Base-by-base conservation (phyloP, 2,888 invertebrate genomes). In the Formica aserva region DNA sequence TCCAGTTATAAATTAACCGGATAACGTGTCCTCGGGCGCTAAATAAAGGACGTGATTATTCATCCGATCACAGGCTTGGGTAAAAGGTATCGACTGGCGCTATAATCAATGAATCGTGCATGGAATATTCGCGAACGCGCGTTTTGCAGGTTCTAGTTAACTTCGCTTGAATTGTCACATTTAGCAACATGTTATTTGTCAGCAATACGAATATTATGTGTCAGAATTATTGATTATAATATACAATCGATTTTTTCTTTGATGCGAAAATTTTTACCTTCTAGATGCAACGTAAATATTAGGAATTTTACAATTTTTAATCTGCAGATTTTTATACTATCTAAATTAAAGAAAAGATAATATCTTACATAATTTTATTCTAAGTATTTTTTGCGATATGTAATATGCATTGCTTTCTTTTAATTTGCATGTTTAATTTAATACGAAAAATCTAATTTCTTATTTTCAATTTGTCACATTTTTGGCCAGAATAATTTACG, bases 11-110 rank as follows among this genome's bases (percentile, higher is more conserved):
- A 82, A 83, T 67, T 65, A 83, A 3, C 35, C 62, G 80, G 1
- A 57, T 38, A 60, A 80, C 74, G 60, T 80, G 78, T 80, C 74
- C 60, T 80, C 78, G 78, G 45, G 60, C 74, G 60, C 60, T 80
- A 60, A 80, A 72, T 74, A 74, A 80, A 80, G 45, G 45, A 72
- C 32, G 72, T 57, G 35, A 80, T 80, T 80, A 74, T 74, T 80
- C 60, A 80, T 48, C 74, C 35, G 60, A 71, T 78, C 41, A 11
- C 11, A 77, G 32, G 22, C 78, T 60, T 22, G 45, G 13, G 45
- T 41, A 45, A 41, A 41, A 45, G 18, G 52, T 60, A 74, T 72
- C 45, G 78, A 62, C 32, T 72, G 35, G 60, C 78, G 22, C 15
- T 3, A 29, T 74, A 60, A 78, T 78, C 57, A 18, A 78, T 60